These are phyloP conservation scores for Prinia subflava DNA, from an alignment of 2,113 vertebrate genomes.

Conservation along the genomic window DNA sequence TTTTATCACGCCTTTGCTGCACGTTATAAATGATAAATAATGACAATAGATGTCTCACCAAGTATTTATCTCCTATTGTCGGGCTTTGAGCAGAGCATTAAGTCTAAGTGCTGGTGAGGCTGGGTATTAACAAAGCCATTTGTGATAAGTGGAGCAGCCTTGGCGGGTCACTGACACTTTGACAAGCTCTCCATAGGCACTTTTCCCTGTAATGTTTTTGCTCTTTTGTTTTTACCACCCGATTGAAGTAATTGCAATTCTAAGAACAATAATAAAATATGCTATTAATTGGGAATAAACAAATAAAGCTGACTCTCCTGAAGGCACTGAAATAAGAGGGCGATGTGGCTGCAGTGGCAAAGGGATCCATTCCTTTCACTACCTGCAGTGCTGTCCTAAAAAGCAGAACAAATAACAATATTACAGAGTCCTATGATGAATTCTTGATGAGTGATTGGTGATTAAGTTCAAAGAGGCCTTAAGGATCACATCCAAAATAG, in stretches of 20 bases:
- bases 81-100: neutral
- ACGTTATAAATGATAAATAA: slow-evolving; percentile 46
- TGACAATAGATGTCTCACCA: slow-evolving; percentile 33
- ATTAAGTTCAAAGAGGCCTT: neutral
- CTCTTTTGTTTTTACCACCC: neutral
- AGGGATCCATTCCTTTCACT: neutral
- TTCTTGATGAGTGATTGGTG: neutral
- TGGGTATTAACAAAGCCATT: neutral
- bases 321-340: neutral
- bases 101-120: neutral
- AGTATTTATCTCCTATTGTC: slow-evolving; percentile 25
- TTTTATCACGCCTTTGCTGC: slow-evolving; percentile 31
- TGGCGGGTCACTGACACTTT: neutral
- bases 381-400: neutral
- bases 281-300: neutral
- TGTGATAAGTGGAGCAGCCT: neutral
- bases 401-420: neutral
- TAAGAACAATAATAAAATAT: neutral
- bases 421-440: too few relatives aligned
- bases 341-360: neutral
- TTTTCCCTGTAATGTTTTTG: neutral
- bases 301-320: neutral
- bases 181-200: neutral
- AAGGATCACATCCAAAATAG: neutral
- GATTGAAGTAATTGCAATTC: neutral